Evolutionary conservation across 2,888 invertebrate genomes (phyloP).

Genomic region (Drosophila emarginata): DNA sequence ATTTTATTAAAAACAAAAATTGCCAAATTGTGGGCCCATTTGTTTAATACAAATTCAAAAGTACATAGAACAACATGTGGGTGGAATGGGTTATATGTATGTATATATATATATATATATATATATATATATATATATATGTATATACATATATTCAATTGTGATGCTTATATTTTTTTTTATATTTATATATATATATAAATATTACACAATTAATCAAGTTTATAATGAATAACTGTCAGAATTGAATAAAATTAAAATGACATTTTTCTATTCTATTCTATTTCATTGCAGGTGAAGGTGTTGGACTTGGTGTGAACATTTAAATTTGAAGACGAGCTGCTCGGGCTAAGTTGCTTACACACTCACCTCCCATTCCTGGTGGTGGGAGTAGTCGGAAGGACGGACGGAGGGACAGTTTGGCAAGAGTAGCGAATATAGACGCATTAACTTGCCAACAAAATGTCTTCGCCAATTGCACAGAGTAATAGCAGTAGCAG

Average conservation of each 20-base stretch:
- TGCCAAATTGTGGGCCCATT: slow-evolving; percentile 1
- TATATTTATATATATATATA: background rate
- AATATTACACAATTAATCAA: background rate
- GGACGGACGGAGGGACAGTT: background rate
- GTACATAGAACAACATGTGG: background rate
- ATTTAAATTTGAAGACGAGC: background rate
- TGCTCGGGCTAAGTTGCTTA: background rate
- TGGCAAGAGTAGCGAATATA: background rate
- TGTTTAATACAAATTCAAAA: background rate
- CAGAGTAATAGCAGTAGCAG: slow-evolving; percentile 61
- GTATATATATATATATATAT: background rate
- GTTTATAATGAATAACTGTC: slow-evolving; percentile 2
- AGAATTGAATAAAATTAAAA: background rate
- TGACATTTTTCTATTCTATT: background rate
- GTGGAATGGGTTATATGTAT: background rate
- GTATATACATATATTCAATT: background rate
- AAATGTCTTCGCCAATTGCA: slow-evolving; percentile 72
- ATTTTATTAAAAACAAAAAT: slow-evolving; percentile 2
- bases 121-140: background rate
- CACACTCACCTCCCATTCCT: background rate
- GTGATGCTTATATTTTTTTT: no score
- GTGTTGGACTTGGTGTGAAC: background rate
- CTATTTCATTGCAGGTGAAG: background rate
- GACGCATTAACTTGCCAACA: slow-evolving; percentile 33
- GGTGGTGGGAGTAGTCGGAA: background rate